These are phyloP conservation scores for Phymanthus crucifer DNA, from an alignment of 92 coral and sea anemone species.

Conservation along the genomic window DNA sequence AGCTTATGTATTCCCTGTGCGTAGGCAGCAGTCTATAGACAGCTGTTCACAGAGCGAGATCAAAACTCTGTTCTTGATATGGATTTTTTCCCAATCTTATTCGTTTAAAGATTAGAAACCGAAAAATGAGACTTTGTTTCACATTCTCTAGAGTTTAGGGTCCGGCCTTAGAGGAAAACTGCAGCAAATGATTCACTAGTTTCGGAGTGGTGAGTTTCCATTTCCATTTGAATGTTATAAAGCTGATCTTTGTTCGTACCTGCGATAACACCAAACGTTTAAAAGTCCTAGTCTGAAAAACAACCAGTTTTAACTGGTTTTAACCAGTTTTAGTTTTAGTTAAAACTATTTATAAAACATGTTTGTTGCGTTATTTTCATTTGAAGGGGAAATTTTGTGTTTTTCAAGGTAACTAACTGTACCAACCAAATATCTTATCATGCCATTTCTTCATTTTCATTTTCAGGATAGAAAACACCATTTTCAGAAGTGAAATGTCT, in stretches of 20 bases:
- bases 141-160: background rate
- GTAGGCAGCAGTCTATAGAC: background rate
- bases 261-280: no score
- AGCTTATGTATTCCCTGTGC: background rate
- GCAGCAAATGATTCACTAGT: background rate
- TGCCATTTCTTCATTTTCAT: background rate
- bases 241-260: no score
- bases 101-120: no score
- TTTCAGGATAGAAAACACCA: background rate
- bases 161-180: background rate
- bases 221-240: no score
- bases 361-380: background rate
- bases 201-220: no score
- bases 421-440: background rate
- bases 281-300: background rate
- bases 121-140: background rate
- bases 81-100: no score
- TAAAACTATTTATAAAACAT: no score
- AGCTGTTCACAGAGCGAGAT: background rate
- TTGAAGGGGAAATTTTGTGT: background rate
- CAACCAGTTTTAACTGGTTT: background rate
- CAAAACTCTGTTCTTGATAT: no score
- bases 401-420: background rate
- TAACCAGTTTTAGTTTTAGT: no score
- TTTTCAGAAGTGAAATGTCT: conserved; percentile 33